These are phyloP conservation scores for Bellardia pandia DNA, from an alignment of 2,888 invertebrate genomes.

Conservation along the genomic window DNA sequence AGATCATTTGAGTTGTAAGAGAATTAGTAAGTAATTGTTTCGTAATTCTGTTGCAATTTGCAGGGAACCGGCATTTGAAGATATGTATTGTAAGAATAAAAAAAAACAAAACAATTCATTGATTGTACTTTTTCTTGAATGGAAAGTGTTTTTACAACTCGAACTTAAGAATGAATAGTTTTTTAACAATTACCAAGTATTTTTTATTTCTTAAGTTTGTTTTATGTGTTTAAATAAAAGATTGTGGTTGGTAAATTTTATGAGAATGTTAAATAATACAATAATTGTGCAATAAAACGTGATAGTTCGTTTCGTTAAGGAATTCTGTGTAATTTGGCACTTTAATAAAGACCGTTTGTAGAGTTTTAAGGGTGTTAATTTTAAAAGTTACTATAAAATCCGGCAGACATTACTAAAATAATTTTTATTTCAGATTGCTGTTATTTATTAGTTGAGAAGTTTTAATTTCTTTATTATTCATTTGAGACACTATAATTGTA, in stretches of 20 bases:
- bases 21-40: constrained; percentile 30
- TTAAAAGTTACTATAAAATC: background rate
- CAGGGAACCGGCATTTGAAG: constrained; percentile 18
- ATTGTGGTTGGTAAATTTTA: constrained; percentile 27
- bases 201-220: constrained; percentile 16
- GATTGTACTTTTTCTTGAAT: constrained; percentile 49
- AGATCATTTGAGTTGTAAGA: background rate
- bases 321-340: constrained; percentile 15
- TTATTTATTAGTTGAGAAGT: too few species aligned
- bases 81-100: background rate
- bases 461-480: too few species aligned
- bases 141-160: constrained; percentile 67
- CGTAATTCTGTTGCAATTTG: constrained; percentile 21
- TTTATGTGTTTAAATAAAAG: background rate
- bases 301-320: background rate
- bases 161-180: constrained; percentile 27
- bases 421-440: too few species aligned
- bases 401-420: background rate
- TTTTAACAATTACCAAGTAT: constrained; percentile 13
- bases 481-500: too few species aligned
- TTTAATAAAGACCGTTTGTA: constrained; percentile 24
- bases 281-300: constrained; percentile 30
- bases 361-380: background rate
- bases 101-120: constrained; percentile 19
- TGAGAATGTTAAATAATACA: background rate